Evolutionary conservation across 2,797 vertebrate species (phyloP).

Genomic region (Pelochelys cantorii): DNA sequence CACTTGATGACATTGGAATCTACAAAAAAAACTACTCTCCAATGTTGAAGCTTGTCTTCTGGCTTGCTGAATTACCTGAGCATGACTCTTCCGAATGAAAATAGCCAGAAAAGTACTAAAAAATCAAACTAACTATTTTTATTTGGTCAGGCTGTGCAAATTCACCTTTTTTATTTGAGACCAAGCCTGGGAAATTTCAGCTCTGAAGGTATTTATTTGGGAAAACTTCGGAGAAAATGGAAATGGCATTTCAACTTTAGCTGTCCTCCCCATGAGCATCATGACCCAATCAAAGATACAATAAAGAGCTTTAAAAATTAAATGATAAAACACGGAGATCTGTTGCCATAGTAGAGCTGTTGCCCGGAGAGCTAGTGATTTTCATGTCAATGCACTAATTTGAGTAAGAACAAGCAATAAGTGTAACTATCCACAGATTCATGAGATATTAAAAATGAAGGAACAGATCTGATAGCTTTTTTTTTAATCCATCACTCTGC

Average conservation of each 20-base stretch:
- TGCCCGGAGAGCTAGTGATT: background rate
- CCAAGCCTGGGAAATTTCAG: background rate
- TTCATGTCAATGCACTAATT: background rate
- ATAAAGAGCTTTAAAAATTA: background rate
- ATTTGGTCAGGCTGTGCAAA: background rate
- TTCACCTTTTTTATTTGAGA: background rate
- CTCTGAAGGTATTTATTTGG: background rate
- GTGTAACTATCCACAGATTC: background rate
- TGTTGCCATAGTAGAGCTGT: background rate
- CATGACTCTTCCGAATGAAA: background rate
- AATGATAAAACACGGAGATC: background rate
- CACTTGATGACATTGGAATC: accelerated
- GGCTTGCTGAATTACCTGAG: background rate
- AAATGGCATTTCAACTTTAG: background rate
- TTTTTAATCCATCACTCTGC: accelerated
- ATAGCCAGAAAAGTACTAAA: background rate
- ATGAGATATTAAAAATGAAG: background rate
- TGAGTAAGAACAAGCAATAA: background rate
- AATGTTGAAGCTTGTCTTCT: background rate
- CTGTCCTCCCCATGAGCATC: background rate
- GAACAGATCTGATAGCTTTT: background rate
- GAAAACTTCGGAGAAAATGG: background rate
- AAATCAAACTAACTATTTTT: accelerated
- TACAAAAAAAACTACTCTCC: background rate
- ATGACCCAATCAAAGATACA: background rate